A percentile compares a stretch with the other conserved stretches of the same genome.
These are phyloP conservation scores for Sinosuthora webbiana DNA, from an alignment of 2,113 vertebrate genomes.

Conservation along the genomic window DNA sequence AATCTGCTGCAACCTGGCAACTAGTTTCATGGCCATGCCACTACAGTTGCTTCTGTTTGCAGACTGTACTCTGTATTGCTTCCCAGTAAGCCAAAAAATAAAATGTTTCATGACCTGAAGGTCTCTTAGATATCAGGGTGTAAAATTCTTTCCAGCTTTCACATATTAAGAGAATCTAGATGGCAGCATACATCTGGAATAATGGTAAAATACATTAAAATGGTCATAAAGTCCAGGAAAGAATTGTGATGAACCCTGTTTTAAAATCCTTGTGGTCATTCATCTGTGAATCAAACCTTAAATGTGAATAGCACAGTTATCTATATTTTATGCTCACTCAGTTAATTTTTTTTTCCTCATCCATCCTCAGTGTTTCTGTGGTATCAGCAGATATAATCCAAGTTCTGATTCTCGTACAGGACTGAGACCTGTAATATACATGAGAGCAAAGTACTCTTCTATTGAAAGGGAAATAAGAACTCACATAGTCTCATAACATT, in stretches of 20 bases:
- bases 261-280: not conserved
- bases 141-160: not conserved
- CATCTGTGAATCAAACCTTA: not conserved
- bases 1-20: not conserved
- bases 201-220: not conserved
- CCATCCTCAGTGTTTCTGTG: not conserved
- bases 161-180: not conserved
- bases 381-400: not conserved
- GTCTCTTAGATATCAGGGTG: not conserved
- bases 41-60: not conserved
- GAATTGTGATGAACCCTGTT: not conserved
- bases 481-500: not conserved
- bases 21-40: not conserved
- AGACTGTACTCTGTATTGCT: not conserved
- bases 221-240: not conserved
- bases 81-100: not conserved
- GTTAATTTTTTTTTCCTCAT: not conserved
- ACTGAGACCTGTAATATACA: not conserved
- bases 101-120: not conserved
- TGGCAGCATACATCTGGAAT: not conserved
- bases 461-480: not conserved
- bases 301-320: not conserved
- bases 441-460: not conserved
- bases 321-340: not conserved
- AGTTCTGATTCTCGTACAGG: not conserved